Evolutionary conservation across 2,888 invertebrate species (phyloP).

Genomic region (Tupiocoris notatus): DNA sequence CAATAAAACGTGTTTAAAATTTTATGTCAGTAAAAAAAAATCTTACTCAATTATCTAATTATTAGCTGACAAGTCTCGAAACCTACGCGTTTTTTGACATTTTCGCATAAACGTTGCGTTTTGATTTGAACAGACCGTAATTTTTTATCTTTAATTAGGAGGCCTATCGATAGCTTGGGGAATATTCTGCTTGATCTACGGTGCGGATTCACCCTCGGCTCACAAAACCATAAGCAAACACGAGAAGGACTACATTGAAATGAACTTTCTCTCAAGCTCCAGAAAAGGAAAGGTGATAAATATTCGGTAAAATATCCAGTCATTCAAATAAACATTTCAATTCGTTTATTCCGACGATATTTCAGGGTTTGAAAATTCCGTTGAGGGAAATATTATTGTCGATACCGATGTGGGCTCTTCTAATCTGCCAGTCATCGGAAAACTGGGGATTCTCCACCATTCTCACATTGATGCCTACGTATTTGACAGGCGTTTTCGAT

Average conservation of each 20-base stretch:
- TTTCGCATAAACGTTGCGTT: no score
- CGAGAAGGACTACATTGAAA: conserved; percentile 66
- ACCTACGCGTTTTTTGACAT: no score
- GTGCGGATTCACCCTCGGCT: conserved; percentile 64
- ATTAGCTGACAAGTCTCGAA: no score
- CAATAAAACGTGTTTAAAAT: no score
- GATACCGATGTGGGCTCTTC: conserved; percentile 14
- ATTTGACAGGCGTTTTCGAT: conserved; percentile 15
- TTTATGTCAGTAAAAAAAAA: no score
- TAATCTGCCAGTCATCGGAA: background rate
- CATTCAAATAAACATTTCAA: background rate
- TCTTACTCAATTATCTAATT: no score
- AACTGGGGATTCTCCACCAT: conserved; percentile 27
- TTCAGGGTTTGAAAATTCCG: conserved; percentile 21
- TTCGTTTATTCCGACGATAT: no score
- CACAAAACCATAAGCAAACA: conserved; percentile 60
- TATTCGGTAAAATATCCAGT: background rate
- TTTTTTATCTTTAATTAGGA: no score
- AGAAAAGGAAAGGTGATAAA: conserved; percentile 42
- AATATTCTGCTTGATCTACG: conserved; percentile 61
- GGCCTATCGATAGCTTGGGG: conserved; percentile 72
- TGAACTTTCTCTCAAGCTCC: conserved; percentile 42
- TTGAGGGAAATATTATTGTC: background rate
- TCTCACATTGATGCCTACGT: conserved; percentile 15
- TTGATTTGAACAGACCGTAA: no score